Percentiles rank a stretch among this genome's conserved stretches.
phyloP scores from a whole-genome alignment of 2,888 invertebrate genomes.

The Nymphalis polychloros region DNA sequence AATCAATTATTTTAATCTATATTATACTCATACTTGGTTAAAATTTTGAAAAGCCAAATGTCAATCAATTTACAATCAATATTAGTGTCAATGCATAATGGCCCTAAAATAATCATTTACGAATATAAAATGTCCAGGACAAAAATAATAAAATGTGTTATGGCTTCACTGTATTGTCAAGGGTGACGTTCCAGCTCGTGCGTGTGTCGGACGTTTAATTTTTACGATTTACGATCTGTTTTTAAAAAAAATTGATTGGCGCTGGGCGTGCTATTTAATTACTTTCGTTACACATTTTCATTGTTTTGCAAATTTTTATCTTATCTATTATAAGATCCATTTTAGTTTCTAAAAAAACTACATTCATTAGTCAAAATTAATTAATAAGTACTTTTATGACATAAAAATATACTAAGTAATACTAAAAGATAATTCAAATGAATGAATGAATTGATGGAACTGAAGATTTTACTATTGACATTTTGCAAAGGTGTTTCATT shows the following conservation, averaged over 20 bases:
- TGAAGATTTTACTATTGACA: too few relatives aligned
- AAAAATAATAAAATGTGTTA: constrained; percentile 63
- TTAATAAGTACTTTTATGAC: too few relatives aligned
- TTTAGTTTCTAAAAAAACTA: too few relatives aligned
- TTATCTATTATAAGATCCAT: too few relatives aligned
- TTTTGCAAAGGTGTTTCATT: too few relatives aligned
- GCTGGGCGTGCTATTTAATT: not conserved
- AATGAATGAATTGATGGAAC: too few relatives aligned
- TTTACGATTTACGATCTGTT: constrained; percentile 30
- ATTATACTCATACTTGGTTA: too few relatives aligned
- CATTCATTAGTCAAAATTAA: too few relatives aligned
- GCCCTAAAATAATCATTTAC: constrained; percentile 50
- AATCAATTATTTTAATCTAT: too few relatives aligned
- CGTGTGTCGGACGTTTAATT: constrained; percentile 31
- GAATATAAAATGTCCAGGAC: constrained; percentile 51
- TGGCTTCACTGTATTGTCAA: constrained; percentile 54
- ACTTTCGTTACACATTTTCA: constrained; percentile 1
- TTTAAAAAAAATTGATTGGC: not conserved
- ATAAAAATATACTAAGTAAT: too few relatives aligned
- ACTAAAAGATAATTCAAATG: too few relatives aligned
- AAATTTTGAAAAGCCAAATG: too few relatives aligned
- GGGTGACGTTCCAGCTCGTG: constrained; percentile 49
- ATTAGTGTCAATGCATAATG: not conserved
- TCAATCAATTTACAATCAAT: not conserved
- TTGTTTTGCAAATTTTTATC: constrained; percentile 1